Evolutionary conservation across 1,140 invertebrate species (phyloP).

Genomic region (Sweltsa coloradensis): DNA sequence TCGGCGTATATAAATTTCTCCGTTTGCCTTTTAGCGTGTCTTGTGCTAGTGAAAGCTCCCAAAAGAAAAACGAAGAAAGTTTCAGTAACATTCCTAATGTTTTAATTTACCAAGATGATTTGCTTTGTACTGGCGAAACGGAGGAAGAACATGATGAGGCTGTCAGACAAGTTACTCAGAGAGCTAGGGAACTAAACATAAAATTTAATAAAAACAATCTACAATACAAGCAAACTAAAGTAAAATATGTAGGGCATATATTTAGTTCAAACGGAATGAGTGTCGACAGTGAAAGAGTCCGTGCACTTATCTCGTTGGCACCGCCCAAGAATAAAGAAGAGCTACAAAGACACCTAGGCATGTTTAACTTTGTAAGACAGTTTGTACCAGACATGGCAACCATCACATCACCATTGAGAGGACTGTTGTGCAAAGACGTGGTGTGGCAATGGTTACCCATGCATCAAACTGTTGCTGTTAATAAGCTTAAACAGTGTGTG

Average conservation of each 20-base stretch:
- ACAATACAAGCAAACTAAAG: too few species aligned
- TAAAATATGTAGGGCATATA: neutral
- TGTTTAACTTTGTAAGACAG: constrained; percentile 23
- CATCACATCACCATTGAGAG: constrained; percentile 13
- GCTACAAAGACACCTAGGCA: constrained; percentile 25
- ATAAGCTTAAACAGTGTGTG: constrained; percentile 24
- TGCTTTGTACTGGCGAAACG: constrained; percentile 10
- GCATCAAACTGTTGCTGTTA: constrained; percentile 22
- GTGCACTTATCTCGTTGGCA: constrained; percentile 24
- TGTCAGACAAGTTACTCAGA: neutral
- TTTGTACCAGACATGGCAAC: constrained; percentile 19
- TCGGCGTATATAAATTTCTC: neutral
- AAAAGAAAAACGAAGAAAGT: neutral
- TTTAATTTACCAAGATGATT: too few species aligned
- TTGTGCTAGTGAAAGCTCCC: neutral
- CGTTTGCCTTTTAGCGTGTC: neutral
- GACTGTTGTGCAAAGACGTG: constrained; percentile 15
- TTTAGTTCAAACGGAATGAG: constrained; percentile 16
- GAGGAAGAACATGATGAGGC: constrained; percentile 17
- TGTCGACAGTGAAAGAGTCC: constrained; percentile 26
- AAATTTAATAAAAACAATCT: too few species aligned
- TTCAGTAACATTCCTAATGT: too few species aligned
- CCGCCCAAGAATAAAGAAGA: constrained; percentile 22
- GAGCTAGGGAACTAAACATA: too few species aligned
- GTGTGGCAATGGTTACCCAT: constrained; percentile 13